Evolutionary conservation across 1,140 invertebrate genomes (phyloP), one percentile per base, ranked within the genome.

Genomic region (Plectrocnemia conspersa): DNA sequence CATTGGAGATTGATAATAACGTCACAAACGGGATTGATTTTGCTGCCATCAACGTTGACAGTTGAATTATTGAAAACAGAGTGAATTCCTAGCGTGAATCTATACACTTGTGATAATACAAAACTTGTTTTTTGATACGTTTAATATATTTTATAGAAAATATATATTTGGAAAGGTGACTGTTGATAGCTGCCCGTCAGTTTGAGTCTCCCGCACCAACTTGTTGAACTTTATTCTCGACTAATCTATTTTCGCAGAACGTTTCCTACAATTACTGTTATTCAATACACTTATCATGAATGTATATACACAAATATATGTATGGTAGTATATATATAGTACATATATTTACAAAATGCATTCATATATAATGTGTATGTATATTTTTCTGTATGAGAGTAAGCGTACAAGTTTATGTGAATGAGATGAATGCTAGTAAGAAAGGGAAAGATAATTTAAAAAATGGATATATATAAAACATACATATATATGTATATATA

Each of bases 61-160:
- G 47, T 40, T 44, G 40, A 46, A 33, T 32, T 46, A 10, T 41
- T 50, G 7, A n/a, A n/a, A n/a, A 52, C 48, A 55, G 54, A 58
- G 24, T 58, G 49, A 53, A 58, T 50, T 49, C 47, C 48, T 58
- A 58, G 47, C 52, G 44, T 47, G 49, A 57, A 56, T 53, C 44
- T 58, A 42, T 59, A 59, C 40, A 55, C 45, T 55, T 59, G 48
- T 59, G 55, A 46, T 52, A 11, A 52, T 46, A 55, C 48, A 52
- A 40, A 41, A 38, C 33, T 44, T 61, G 50, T 54, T 61, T 56
- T 60, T 61, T 56, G 58, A 61, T 61, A 61, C 58, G 52, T 58
- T 49, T 54, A 33, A 61, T 61, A 61, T 61, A 61, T 61, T 61
- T 61, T 61, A 60, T 60, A 61, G 56, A 58, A 52, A 45, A 61